Base-by-base conservation (phyloP, 2,888 invertebrate genomes). In the Drosophila percnosoma region DNA sequence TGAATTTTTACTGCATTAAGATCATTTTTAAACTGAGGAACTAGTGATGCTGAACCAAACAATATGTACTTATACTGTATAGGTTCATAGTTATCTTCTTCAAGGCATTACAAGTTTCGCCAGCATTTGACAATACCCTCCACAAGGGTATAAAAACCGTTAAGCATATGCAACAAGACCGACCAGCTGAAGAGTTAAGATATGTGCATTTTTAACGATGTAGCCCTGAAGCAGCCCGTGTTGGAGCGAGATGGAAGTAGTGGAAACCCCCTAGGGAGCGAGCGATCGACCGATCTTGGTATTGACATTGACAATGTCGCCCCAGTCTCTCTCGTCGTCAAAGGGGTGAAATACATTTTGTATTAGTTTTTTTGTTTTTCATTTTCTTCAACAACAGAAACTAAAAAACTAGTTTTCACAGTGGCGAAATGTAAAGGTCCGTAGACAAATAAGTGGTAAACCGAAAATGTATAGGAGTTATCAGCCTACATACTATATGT, bases 251-350 rank as follows among this genome's bases (percentile, higher is more conserved):
- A 49, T 63, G 36, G 40, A 57, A 38, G n/a, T 54, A 53, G 8
- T 36, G 51, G 61, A 51, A 21, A 24, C n/a, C 33, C 49, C 64
- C 53, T 45, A 34, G 10, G 34, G 48, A 72, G 49, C 42, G 29
- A 54, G 40, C 53, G 29, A 63, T 73, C 62, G 66, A 64, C 11
- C 38, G 73, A 82, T 84, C 78, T 80, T 83, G 78, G 48, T 80
- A 80, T 83, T 87, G 87, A 87, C 82, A 84, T 83, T 83, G 82
- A 79, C 84, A 87, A 84, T 84, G 83, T 81, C 87, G 58, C 52
- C 33, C 40, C 45, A 57, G 42, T 57, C 51, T 36, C 38, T 55
- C 34, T 42, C n/a, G 7, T 21, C 18, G 8, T 24, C 54, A 24
- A 73, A 60, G 55, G 33, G 34, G 27, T 65, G 40, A 73, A 36